Evolutionary conservation across 2,797 vertebrate species (phyloP).

Genomic region (Microtus californicus): DNA sequence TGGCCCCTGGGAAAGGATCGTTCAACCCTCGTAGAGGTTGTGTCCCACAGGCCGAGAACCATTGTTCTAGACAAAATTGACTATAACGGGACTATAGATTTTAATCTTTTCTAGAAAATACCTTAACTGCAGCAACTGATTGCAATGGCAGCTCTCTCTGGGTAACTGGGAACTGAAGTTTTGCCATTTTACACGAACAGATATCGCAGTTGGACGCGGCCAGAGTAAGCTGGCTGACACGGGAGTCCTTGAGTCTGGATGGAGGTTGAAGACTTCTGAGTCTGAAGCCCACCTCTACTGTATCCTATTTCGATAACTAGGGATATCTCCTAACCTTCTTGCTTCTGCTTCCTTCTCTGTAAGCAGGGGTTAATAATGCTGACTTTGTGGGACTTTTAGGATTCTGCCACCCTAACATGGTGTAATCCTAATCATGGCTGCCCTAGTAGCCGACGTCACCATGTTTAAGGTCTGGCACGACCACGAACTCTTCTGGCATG

Average conservation of each 20-base stretch:
- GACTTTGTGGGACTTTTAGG: not conserved
- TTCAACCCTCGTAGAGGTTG: not conserved
- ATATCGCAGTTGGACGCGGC: not conserved
- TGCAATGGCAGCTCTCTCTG: not conserved
- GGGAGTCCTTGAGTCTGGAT: no score
- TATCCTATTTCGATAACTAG: fast-evolving
- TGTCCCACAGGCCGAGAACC: not conserved
- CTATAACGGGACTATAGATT: not conserved
- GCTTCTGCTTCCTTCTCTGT: not conserved
- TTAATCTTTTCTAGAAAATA: not conserved
- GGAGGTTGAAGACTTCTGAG: not conserved
- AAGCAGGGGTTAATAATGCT: not conserved
- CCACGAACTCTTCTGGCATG: not conserved
- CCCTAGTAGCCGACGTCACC: not conserved
- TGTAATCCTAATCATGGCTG: not conserved
- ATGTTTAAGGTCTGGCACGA: not conserved
- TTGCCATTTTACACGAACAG: not conserved
- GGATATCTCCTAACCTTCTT: not conserved
- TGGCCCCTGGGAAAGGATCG: not conserved
- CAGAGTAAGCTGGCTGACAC: not conserved
- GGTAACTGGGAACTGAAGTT: not conserved
- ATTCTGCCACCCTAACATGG: not conserved
- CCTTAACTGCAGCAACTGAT: not conserved
- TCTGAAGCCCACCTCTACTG: not conserved
- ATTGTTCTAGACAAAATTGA: not conserved